These are phyloP conservation scores for Tillus elongatus DNA, from an alignment of 2,888 invertebrate species.

Conservation along the genomic window DNA sequence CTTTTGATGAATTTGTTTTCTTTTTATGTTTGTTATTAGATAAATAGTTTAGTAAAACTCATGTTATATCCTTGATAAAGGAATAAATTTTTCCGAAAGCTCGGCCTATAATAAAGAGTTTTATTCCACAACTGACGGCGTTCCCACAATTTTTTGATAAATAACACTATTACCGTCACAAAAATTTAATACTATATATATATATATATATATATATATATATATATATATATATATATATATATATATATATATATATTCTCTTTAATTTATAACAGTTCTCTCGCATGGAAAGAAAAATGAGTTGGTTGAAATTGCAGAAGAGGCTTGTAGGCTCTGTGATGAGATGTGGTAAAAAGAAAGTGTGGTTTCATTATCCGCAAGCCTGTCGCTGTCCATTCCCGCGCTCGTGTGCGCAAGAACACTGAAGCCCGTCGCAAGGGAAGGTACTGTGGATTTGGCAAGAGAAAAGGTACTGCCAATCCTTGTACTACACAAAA, in stretches of 20 bases:
- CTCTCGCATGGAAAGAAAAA: too few relatives aligned
- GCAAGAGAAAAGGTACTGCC: slow-evolving; percentile 97
- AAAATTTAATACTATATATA: too few relatives aligned
- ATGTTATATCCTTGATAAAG: too few relatives aligned
- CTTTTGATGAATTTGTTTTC: too few relatives aligned
- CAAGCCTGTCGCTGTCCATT: slow-evolving; percentile 96
- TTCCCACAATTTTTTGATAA: too few relatives aligned
- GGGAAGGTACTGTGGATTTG: slow-evolving; percentile 94
- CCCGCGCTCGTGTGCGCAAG: slow-evolving; percentile 92
- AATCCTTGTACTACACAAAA: slow-evolving; percentile 98
- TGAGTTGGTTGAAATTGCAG: slow-evolving; percentile 88
- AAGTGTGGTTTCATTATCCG: slow-evolving; percentile 98
- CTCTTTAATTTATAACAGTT: too few relatives aligned
- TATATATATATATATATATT: neutral
- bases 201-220: neutral
- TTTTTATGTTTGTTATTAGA: too few relatives aligned
- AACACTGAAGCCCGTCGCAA: slow-evolving; percentile 93
- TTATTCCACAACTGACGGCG: too few relatives aligned
- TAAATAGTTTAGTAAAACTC: too few relatives aligned
- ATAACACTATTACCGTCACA: too few relatives aligned
- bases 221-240: neutral
- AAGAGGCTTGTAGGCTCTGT: slow-evolving; percentile 98
- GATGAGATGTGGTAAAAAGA: slow-evolving; percentile 95
- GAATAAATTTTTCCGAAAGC: too few relatives aligned
- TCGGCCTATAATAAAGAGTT: too few relatives aligned